These are phyloP conservation scores for Fringilla coelebs DNA, from an alignment of 2,797 vertebrate species.

Conservation along the genomic window DNA sequence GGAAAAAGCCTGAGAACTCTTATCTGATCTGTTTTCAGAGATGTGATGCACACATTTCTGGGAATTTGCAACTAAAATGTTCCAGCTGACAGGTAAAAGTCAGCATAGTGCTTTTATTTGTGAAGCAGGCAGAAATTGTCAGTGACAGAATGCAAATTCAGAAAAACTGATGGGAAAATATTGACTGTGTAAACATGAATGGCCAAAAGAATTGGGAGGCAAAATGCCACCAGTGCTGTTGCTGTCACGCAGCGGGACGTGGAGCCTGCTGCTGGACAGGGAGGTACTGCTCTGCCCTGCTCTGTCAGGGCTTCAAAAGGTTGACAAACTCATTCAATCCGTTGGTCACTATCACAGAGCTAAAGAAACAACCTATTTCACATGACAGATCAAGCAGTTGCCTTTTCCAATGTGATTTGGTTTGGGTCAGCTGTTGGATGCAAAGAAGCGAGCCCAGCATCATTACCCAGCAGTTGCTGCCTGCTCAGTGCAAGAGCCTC, in stretches of 20 bases:
- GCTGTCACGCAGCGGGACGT: rapidly evolving
- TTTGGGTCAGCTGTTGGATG: not conserved
- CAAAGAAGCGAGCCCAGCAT: not conserved
- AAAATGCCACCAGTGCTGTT: not conserved
- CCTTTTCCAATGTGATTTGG: not conserved
- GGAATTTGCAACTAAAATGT: not conserved
- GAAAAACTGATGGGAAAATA: not conserved
- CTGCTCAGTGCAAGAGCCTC: not conserved
- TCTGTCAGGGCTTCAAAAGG: not conserved
- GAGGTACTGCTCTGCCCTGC: too few relatives aligned
- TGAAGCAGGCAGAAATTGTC: not conserved
- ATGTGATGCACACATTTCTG: rapidly evolving
- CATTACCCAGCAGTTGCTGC: rapidly evolving
- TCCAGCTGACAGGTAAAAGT: not conserved
- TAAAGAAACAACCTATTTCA: not conserved
- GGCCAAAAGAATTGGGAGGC: not conserved
- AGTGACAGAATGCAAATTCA: not conserved
- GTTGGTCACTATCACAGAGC: not conserved
- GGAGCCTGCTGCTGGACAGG: not conserved
- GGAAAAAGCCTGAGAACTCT: not conserved
- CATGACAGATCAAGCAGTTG: not conserved
- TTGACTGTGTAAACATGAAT: not conserved
- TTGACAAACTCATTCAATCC: not conserved
- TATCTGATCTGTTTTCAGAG: not conserved
- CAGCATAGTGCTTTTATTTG: not conserved